A percentile compares a stretch with the other conserved stretches of the same genome.
Conservation (phyloP, 2,113 vertebrate species). For the Callopanchax toddi region DNA sequence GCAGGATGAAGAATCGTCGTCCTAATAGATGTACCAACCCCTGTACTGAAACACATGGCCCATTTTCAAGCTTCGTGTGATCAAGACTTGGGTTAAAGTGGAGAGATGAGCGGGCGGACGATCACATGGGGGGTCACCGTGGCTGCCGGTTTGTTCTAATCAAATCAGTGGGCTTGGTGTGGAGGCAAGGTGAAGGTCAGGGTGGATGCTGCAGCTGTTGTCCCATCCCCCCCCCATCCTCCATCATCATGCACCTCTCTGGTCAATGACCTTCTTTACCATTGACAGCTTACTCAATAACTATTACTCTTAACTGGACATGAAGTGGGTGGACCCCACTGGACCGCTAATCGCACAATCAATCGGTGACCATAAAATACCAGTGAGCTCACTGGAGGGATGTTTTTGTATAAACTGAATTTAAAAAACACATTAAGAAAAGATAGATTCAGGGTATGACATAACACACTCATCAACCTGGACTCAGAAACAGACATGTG, state of each 20-base stretch:
- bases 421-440: constrained; percentile 37
- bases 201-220: constrained; percentile 21
- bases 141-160: constrained; percentile 50
- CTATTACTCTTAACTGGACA: constrained; percentile 74
- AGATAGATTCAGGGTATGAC: constrained; percentile 2
- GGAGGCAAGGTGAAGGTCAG: constrained; percentile 67
- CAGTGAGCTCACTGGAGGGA: constrained; percentile 55
- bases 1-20: constrained; percentile 47
- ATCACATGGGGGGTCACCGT: constrained; percentile 38
- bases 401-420: constrained; percentile 50
- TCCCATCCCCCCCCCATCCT: constrained; percentile 5
- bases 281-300: constrained; percentile 75
- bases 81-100: constrained; percentile 32
- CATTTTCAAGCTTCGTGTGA: constrained; percentile 35
- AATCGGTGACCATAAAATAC: constrained; percentile 71
- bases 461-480: neutral
- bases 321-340: constrained; percentile 62
- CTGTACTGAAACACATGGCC: constrained; percentile 20
- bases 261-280: constrained; percentile 60
- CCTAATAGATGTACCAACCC: constrained; percentile 44
- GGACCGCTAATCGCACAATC: constrained; percentile 69
- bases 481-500: neutral
- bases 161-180: constrained; percentile 37
- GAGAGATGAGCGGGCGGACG: constrained; percentile 27
- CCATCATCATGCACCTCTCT: constrained; percentile 40